Percentiles rank a stretch among this genome's conserved stretches.
phyloP scores from a whole-genome alignment of 2,113 vertebrate species.

The Carassius auratus region DNA sequence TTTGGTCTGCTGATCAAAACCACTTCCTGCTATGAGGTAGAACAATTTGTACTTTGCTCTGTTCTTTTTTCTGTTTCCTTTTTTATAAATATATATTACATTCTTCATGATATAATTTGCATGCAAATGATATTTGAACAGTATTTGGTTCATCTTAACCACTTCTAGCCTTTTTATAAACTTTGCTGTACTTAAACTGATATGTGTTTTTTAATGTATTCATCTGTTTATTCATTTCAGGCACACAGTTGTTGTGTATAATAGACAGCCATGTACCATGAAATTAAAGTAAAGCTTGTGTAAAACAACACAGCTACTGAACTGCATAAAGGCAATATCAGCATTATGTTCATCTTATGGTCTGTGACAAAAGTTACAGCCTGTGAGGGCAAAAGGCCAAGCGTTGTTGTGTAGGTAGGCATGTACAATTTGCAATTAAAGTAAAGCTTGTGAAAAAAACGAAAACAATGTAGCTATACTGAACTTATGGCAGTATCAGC shows the following conservation, averaged over 20 bases:
- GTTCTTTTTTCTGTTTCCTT: not conserved
- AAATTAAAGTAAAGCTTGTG: not conserved
- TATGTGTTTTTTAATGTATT: not conserved
- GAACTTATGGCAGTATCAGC: not conserved
- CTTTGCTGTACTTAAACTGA: slow-evolving; percentile 43
- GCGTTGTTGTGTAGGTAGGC: not conserved
- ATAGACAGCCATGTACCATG: not conserved
- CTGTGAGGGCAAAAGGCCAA: not conserved
- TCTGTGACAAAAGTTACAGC: not conserved
- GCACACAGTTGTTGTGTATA: not conserved
- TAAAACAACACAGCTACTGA: not conserved
- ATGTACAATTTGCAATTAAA: not conserved
- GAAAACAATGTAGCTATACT: not conserved
- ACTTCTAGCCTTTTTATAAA: not conserved
- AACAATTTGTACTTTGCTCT: slow-evolving; percentile 67
- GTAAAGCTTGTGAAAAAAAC: not conserved
- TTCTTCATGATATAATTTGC: not conserved
- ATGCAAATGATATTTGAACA: not conserved
- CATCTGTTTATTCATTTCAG: not conserved
- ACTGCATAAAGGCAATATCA: not conserved
- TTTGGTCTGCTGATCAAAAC: slow-evolving; percentile 66
- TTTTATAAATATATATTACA: not conserved
- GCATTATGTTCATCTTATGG: not conserved
- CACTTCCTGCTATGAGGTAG: slow-evolving; percentile 73
- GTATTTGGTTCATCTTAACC: slow-evolving; percentile 52